phyloP scores from a whole-genome alignment of 2,113 vertebrate genomes.

The Pogona vitticeps region DNA sequence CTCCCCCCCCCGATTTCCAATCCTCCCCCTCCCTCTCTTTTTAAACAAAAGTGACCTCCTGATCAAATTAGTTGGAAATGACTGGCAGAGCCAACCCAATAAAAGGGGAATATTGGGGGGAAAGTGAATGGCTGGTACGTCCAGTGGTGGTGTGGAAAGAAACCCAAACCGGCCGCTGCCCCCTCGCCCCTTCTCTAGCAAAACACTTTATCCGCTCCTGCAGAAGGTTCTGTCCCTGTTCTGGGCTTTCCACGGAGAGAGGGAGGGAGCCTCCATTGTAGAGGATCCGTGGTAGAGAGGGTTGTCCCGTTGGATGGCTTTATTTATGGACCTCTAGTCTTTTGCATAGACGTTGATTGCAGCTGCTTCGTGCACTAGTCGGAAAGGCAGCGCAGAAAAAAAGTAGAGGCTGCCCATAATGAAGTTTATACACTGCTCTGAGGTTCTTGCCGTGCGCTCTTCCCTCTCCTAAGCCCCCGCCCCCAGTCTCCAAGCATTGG shows the following conservation, averaged over 20 bases:
- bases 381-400: not conserved
- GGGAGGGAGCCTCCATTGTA: too few species aligned
- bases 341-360: not conserved
- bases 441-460: not conserved
- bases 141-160: too few species aligned
- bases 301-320: not conserved
- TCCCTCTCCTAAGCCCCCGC: not conserved
- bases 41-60: conserved; percentile 27
- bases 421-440: not conserved
- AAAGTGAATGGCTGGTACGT: not conserved
- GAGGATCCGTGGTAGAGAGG: not conserved
- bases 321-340: not conserved
- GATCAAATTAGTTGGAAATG: conserved; percentile 36
- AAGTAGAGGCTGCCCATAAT: not conserved
- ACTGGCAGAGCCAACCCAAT: conserved; percentile 31
- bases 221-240: not conserved
- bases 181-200: not conserved
- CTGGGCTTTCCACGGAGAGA: not conserved
- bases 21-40: not conserved
- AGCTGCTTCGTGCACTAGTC: not conserved
- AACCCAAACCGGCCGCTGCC: not conserved
- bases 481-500: not conserved
- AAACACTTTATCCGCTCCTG: not conserved
- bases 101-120: not conserved
- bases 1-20: not conserved